Conservation (phyloP, 2,888 invertebrate species). For the Allolobophora icterica region DNA sequence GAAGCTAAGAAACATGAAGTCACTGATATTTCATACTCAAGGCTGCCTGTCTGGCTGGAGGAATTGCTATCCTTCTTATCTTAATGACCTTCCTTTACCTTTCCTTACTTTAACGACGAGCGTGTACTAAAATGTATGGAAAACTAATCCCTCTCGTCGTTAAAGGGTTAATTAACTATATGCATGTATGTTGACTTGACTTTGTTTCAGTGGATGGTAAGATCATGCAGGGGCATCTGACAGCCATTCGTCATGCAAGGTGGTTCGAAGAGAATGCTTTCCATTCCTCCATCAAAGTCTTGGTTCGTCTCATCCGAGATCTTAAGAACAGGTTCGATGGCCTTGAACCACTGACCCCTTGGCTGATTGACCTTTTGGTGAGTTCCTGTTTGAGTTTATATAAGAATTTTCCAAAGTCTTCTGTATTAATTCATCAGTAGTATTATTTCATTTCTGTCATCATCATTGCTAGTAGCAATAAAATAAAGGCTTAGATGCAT, state of each 20-base stretch:
- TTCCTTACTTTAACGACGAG: too few species aligned
- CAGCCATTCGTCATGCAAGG: slow-evolving; percentile 90
- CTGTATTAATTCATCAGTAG: not conserved
- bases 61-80: too few species aligned
- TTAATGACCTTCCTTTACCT: too few species aligned
- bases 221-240: slow-evolving; percentile 85
- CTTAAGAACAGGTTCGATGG: slow-evolving; percentile 87
- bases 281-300: slow-evolving; percentile 90
- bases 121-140: too few species aligned
- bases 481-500: too few species aligned
- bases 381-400: slow-evolving; percentile 46
- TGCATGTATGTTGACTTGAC: not conserved
- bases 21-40: too few species aligned
- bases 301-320: slow-evolving; percentile 92
- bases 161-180: too few species aligned
- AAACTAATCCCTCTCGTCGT: too few species aligned
- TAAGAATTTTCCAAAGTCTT: not conserved
- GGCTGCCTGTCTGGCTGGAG: too few species aligned
- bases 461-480: not conserved
- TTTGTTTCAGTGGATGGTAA: slow-evolving; percentile 70
- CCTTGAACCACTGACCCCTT: slow-evolving; percentile 87
- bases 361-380: slow-evolving; percentile 91
- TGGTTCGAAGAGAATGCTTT: slow-evolving; percentile 99
- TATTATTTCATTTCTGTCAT: not conserved
- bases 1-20: too few species aligned